Percentiles rank a stretch among this genome's conserved stretches.
Conservation (phyloP, 2,113 vertebrate species). For the Shinisaurus crocodilurus region DNA sequence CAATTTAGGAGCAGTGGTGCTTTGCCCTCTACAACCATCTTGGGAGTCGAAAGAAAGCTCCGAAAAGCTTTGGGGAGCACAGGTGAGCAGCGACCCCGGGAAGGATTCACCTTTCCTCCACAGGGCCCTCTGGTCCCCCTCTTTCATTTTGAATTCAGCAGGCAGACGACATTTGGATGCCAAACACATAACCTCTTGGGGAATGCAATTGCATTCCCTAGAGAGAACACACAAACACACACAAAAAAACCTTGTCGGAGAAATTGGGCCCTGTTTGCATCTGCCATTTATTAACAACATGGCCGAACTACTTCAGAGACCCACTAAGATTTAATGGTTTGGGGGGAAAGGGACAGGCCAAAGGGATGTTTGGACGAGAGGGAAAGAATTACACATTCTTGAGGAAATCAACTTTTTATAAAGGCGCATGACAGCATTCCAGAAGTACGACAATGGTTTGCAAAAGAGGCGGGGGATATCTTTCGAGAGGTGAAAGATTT, state of each 20-base stretch:
- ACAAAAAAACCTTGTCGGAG: conserved; percentile 47
- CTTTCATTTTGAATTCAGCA: conserved; percentile 56
- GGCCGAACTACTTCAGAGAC: conserved; percentile 49
- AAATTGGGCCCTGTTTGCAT: conserved; percentile 54
- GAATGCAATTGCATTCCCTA: conserved; percentile 62
- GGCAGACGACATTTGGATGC: conserved; percentile 59
- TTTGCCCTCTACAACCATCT: background rate
- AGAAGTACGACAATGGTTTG: background rate
- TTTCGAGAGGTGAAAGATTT: background rate
- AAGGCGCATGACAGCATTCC: background rate
- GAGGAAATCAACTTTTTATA: background rate
- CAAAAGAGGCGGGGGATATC: background rate
- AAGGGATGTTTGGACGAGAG: conserved; percentile 34
- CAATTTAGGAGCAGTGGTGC: too few species aligned
- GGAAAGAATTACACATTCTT: background rate
- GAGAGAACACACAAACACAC: conserved; percentile 20
- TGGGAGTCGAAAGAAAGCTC: background rate
- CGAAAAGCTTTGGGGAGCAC: too few species aligned
- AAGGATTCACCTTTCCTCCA: background rate
- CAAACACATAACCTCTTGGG: conserved; percentile 63
- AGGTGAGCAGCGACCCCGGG: accelerated
- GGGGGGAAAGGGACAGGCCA: conserved; percentile 34
- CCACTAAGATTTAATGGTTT: conserved; percentile 66
- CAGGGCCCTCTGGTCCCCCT: background rate
- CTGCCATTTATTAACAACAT: conserved; percentile 66